A percentile compares a stretch with the other conserved stretches of the same genome.
phyloP scores from a whole-genome alignment of 2,113 vertebrate species.

The Capreolus pygargus region DNA sequence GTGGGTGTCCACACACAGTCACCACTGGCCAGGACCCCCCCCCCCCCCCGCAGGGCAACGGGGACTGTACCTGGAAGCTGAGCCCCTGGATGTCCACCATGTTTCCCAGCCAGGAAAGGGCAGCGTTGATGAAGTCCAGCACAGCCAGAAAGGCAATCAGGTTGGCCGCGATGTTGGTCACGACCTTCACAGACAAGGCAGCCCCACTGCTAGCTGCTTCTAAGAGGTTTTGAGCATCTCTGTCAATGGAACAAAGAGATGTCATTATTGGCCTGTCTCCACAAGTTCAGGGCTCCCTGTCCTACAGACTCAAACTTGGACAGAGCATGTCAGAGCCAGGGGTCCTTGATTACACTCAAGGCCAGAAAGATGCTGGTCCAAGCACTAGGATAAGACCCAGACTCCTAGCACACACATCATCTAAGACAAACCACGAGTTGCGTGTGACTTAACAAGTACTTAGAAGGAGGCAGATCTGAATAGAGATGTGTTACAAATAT shows the following conservation, averaged over 20 bases:
- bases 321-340: not conserved
- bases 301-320: not conserved
- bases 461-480: not conserved
- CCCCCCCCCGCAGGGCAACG: accelerated
- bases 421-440: not conserved
- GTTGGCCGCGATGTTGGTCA: conserved; percentile 92
- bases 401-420: not conserved
- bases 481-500: not conserved
- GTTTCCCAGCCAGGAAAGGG: conserved; percentile 89
- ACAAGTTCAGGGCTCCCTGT: not conserved
- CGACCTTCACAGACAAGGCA: conserved; percentile 84
- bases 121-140: conserved; percentile 89
- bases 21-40: accelerated
- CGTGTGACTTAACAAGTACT: not conserved
- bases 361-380: not conserved
- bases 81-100: conserved; percentile 89
- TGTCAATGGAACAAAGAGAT: conserved; percentile 50
- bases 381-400: not conserved
- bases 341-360: not conserved
- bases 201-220: conserved; percentile 93
- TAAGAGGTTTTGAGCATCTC: conserved; percentile 90
- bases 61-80: conserved; percentile 88
- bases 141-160: conserved; percentile 93
- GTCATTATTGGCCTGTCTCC: not conserved
- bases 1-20: too few relatives aligned